Evolutionary conservation across 2,888 invertebrate genomes (phyloP), one percentile per base, ranked within the genome.

Genomic region (Ormyrus thymus): DNA sequence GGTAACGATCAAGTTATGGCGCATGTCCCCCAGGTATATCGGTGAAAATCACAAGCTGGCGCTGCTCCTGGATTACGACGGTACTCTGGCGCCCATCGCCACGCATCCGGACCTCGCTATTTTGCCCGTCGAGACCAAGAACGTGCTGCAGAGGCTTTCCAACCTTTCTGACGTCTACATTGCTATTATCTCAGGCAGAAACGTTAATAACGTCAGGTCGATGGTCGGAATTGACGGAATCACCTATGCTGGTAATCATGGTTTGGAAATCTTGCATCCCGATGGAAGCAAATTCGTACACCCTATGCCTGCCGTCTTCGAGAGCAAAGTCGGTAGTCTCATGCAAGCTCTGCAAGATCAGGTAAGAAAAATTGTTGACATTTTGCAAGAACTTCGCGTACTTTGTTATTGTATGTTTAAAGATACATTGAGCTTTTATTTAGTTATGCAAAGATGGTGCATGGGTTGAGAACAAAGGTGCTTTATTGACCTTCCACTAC

Each of bases 191-290:
- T 97, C 97, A 0, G 97, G 97, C 4, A 92, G 97, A 79, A 96
- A 95, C 86, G 97, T 97, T 4, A 94, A 96, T 84, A 97, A 97
- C 88, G 96, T 97, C 0, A 96, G 95, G 87, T 92, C 95, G 84
- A 97, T 97, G 97, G 97, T 97, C 66, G 97, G 96, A 13, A 97
- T 97, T 81, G 96, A 96, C 84, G 96, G 96, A 79, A 96, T 97
- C 79, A 97, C 97, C 0, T 97, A 97, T 87, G 97, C 97, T 0
- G 97, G 97, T 51, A 97, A 95, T 90, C 97, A 97, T 86, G 97
- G 97, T 0, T 89, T 97, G 80, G 97, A 97, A 91, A 97, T 97
- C 86, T 90, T 97, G 10, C 97, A 97, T 89, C 96, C 97, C 0
- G 97, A 97, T 86, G 97, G 97, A 75, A 96, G 95, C 86, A 96